Conservation (phyloP, 2,888 invertebrate species). For the Agrilus biguttatus region DNA sequence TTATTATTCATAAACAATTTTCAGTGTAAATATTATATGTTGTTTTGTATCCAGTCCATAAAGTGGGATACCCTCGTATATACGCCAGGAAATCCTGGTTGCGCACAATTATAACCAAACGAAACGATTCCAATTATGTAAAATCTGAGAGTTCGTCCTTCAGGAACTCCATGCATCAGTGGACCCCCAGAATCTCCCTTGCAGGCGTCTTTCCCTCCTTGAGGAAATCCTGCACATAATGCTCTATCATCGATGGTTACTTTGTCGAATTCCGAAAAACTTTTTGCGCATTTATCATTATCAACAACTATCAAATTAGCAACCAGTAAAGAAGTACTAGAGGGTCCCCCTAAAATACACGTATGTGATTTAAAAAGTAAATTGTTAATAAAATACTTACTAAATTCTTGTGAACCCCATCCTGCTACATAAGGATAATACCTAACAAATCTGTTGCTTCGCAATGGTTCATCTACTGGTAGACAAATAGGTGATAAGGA, state of each 20-base stretch:
- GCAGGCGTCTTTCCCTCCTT: conserved; percentile 58
- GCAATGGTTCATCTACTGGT: conserved; percentile 41
- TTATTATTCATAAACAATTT: no score
- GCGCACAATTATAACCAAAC: conserved; percentile 49
- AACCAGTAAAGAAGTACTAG: conserved; percentile 49
- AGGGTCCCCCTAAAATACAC: conserved; percentile 44
- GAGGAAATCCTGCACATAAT: conserved; percentile 52
- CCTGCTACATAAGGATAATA: conserved; percentile 62
- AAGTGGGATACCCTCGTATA: conserved; percentile 46
- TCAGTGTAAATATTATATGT: conserved; percentile 14
- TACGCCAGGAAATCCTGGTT: conserved; percentile 46
- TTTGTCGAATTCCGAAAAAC: conserved; percentile 38
- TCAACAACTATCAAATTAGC: conserved; percentile 55
- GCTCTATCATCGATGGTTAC: conserved; percentile 46
- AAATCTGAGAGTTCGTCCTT: conserved; percentile 15
- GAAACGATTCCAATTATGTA: conserved; percentile 56
- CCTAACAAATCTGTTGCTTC: conserved; percentile 38
- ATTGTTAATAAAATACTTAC: conserved; percentile 38
- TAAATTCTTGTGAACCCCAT: conserved; percentile 61
- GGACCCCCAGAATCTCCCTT: conserved; percentile 77
- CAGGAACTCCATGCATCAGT: conserved; percentile 37
- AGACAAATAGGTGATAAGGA: conserved; percentile 61
- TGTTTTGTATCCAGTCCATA: conserved; percentile 43
- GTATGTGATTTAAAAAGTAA: not conserved
- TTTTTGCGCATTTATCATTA: conserved; percentile 42